Evolutionary conservation across 1,140 invertebrate genomes (phyloP), one percentile per base, ranked within the genome.

Genomic region (Sitobion miscanthi): DNA sequence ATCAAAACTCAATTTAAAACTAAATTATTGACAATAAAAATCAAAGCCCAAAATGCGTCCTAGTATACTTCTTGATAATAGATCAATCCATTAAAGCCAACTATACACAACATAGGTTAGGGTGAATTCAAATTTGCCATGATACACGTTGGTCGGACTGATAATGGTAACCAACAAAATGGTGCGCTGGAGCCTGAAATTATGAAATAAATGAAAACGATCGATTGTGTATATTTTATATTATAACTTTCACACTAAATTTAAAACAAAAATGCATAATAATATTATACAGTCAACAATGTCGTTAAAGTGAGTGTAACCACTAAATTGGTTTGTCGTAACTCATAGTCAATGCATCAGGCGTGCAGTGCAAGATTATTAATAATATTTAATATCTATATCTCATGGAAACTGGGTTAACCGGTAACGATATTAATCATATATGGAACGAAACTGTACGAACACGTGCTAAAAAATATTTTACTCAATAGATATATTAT

Each of bases 401-500:
- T 85, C 2, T 4, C 38, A 14, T 5, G 3, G 83, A 42, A 85
- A 85, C 83, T 85, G 38, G 83, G 38, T 85, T 85, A 85, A 85
- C 83, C 83, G 83, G 83, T 45, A 45, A 25, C 42, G 23, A 85
- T 77, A 77, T 85, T 85, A 85, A 85, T 85, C 83, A 85, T 85
- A 85, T 69, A 69, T 69, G 30, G n/a, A 77, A 85, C 42, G 21
- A 42, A 45, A 85, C 45, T 85, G 3, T 45, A 85, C 38, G 83
- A 45, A 42, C 83, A 45, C 83, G 38, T 85, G 83, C 38, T 83
- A 83, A 35, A 83, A 82, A 83, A 38, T 38, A 83, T 38, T 83
- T 83, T 38, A 38, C 77, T 38, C 7, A 21, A 23, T 38, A 83
- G 77, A 83, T 85, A 45, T 45, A 57, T 25, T 25, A 54, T 57